Conservation (phyloP, 2,797 vertebrate genomes). For the Siniperca obscura region DNA sequence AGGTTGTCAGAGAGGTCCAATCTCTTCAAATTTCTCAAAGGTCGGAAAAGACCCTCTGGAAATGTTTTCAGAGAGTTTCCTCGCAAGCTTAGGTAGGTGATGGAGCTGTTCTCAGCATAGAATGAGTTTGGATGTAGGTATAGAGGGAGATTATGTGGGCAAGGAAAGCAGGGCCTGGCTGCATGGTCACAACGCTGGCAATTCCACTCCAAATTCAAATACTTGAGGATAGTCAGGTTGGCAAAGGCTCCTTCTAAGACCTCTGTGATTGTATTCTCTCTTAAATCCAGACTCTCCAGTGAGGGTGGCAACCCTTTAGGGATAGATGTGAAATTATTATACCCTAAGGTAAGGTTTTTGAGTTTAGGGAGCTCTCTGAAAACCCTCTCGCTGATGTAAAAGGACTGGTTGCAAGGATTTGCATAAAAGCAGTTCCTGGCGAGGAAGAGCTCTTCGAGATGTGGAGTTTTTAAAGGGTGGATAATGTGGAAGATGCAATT, state of each 20-base stretch:
- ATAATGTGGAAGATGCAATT: conserved; percentile 84
- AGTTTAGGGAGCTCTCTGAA: conserved; percentile 81
- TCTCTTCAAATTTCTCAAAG: conserved; percentile 66
- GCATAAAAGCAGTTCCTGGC: conserved; percentile 87
- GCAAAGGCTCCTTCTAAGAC: conserved; percentile 80
- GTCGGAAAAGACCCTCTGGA: conserved; percentile 77
- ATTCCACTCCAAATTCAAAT: conserved; percentile 88
- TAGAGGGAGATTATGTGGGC: conserved; percentile 79
- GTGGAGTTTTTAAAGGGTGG: conserved; percentile 69
- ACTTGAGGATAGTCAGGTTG: conserved; percentile 75
- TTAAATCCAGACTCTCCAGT: conserved; percentile 83
- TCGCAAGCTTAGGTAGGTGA: conserved; percentile 78
- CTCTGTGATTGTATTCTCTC: conserved; percentile 85
- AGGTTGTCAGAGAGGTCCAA: conserved; percentile 88
- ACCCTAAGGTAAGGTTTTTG: conserved; percentile 82
- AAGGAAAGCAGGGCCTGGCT: conserved; percentile 87
- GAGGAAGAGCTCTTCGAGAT: conserved; percentile 79
- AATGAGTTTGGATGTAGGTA: conserved; percentile 74
- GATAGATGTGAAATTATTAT: conserved; percentile 85
- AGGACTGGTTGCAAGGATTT: conserved; percentile 84
- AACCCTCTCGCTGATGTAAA: conserved; percentile 78
- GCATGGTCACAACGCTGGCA: conserved; percentile 92
- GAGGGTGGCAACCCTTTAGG: conserved; percentile 84
- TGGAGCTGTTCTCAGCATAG: conserved; percentile 71
- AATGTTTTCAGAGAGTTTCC: conserved; percentile 85